Evolutionary conservation across 2,888 invertebrate species (phyloP), one percentile per base, ranked within the genome.

Genomic region (Acleris sparsana): DNA sequence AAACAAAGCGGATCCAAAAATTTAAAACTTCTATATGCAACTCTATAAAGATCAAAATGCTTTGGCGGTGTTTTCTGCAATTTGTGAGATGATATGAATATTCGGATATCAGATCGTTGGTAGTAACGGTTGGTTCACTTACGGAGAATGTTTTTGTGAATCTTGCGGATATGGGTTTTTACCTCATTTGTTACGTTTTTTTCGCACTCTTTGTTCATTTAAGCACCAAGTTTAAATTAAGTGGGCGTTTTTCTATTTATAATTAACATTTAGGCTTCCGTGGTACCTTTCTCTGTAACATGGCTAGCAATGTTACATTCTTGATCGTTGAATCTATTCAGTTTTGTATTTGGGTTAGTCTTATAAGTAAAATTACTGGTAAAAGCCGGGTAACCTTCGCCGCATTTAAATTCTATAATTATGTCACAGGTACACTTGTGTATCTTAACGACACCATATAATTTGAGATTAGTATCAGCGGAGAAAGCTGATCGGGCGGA

Each of bases 371-470:
- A 17, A 46, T 46, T 29, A 46, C 22, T 22, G 57, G 60, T 61
- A 65, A 65, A 55, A 61, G 55, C 51, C 17, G 53, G 57, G 17
- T 60, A 44, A 55, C 44, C 44, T 61, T 62, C 56, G 39, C 51
- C 60, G 43, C 29, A 11, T 52, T 43, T 43, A 33, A 33, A 55
- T 55, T 48, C 44, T 52, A 11, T 61, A 56, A 55, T 65, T 66
- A 62, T 62, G 66, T 66, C 61, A 66, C 61, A 53, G 57, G 56
- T 18, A 55, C 25, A 39, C 51, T 33, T 57, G 52, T 61, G 61
- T 57, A 57, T 51, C 43, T 67, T 67, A 67, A 67, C 58, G 67
- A 67, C 67, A 67, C 67, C 61, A 49, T 63, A 67, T 67, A 63
- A 53, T 67, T 63, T 67, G 62, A 58, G 67, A 67, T 67, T 67